Conservation (phyloP, 2,888 invertebrate species). For the Glaucopsyche alexis region DNA sequence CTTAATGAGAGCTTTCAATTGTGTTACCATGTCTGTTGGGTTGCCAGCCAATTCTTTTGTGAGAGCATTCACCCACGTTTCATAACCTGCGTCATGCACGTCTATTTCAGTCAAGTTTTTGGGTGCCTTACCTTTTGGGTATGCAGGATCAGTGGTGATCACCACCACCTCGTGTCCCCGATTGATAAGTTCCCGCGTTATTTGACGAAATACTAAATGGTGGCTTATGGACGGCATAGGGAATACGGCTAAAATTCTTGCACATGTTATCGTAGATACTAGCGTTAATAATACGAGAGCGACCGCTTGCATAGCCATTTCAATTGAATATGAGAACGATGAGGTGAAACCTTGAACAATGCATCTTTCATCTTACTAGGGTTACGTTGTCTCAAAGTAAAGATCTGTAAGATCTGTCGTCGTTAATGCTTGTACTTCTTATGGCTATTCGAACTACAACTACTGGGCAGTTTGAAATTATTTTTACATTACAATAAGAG, state of each 20-base stretch:
- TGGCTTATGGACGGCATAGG: constrained; percentile 68
- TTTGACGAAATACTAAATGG: constrained; percentile 60
- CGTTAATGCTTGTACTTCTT: too few relatives aligned
- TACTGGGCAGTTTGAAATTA: too few relatives aligned
- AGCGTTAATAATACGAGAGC: neutral
- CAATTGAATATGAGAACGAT: neutral
- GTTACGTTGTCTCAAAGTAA: neutral
- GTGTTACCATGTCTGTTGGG: constrained; percentile 32
- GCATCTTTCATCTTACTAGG: neutral
- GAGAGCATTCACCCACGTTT: constrained; percentile 23
- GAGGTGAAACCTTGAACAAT: neutral
- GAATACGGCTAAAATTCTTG: constrained; percentile 57
- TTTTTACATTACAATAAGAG: too few relatives aligned
- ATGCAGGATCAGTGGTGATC: constrained; percentile 62
- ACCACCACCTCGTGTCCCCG: constrained; percentile 68
- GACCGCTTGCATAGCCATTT: neutral
- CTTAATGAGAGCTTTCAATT: constrained; percentile 31
- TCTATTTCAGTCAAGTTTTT: constrained; percentile 62
- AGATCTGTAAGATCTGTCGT: neutral
- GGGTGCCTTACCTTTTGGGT: constrained; percentile 46
- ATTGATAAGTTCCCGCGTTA: constrained; percentile 59
- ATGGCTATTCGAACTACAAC: too few relatives aligned
- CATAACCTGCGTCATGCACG: constrained; percentile 48
- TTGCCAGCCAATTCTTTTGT: neutral
- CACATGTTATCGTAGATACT: constrained; percentile 37